These are phyloP conservation scores for Paraplagusia blochii DNA, from an alignment of 2,113 vertebrate genomes.

Conservation along the genomic window DNA sequence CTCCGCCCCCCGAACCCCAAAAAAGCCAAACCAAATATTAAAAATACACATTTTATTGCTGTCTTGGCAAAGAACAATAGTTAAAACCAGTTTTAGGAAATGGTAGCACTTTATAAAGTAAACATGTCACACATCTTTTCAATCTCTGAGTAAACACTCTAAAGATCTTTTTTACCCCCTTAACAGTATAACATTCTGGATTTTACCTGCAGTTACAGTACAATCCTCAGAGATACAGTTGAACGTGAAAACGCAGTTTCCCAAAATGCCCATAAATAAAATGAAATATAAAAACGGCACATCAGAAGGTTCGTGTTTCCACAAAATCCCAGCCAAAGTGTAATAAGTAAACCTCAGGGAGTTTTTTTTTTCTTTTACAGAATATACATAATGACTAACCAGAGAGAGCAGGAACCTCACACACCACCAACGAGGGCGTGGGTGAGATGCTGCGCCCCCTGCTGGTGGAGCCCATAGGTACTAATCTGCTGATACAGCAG, in stretches of 20 bases:
- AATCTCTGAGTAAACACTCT: constrained; percentile 37
- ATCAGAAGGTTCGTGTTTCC: constrained; percentile 20
- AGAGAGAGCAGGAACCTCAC: not conserved
- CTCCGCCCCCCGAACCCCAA: no score
- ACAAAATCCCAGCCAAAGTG: constrained; percentile 21
- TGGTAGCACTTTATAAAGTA: constrained; percentile 35
- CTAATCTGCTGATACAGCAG: constrained; percentile 71
- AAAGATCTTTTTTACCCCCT: constrained; percentile 24
- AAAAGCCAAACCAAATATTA: constrained; percentile 19
- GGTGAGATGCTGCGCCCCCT: constrained; percentile 66
- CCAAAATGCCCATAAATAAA: constrained; percentile 43
- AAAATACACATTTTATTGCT: constrained; percentile 62
- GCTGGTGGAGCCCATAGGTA: constrained; percentile 53
- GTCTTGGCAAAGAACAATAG: constrained; percentile 37
- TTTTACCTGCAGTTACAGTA: constrained; percentile 14
- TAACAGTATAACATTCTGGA: constrained; percentile 28
- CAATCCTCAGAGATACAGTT: constrained; percentile 12
- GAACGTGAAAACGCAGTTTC: constrained; percentile 1
- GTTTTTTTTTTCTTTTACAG: constrained; percentile 3
- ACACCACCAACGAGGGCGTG: constrained; percentile 15
- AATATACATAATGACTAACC: constrained; percentile 11
- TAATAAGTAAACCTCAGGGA: constrained; percentile 42
- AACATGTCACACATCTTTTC: constrained; percentile 39
- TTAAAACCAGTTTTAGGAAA: constrained; percentile 17
- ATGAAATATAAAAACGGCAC: constrained; percentile 13